phyloP scores from a whole-genome alignment of 2,888 invertebrate genomes.

The Campoplex capitator region DNA sequence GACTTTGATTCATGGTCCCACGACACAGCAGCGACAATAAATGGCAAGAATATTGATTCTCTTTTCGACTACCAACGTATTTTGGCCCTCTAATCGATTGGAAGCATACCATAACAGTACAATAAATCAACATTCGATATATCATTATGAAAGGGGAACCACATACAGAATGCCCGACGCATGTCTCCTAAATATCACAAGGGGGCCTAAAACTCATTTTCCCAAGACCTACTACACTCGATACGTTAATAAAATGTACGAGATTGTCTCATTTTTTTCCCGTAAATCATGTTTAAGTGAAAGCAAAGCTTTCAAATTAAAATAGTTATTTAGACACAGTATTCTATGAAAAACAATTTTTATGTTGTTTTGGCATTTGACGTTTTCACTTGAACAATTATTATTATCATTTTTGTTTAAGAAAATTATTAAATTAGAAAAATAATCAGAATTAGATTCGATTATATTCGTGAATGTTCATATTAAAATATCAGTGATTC shows the following conservation, averaged over 20 bases:
- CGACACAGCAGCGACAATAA: constrained; percentile 30
- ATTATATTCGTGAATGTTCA: too few species aligned
- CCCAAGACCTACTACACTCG: background rate
- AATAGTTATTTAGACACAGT: background rate
- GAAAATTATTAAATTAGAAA: too few species aligned
- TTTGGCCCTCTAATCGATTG: constrained; percentile 44
- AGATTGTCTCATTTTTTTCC: background rate
- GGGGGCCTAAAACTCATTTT: constrained; percentile 46
- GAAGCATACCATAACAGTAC: constrained; percentile 27
- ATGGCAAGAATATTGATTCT: constrained; percentile 48
- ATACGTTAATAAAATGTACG: background rate
- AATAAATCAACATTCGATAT: constrained; percentile 63
- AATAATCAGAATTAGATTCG: too few species aligned
- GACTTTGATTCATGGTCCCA: constrained; percentile 47
- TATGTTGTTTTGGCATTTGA: background rate
- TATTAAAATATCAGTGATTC: background rate
- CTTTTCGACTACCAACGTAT: constrained; percentile 1
- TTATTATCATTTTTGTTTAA: too few species aligned
- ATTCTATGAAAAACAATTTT: background rate
- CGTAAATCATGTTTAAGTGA: background rate
- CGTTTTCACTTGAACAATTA: background rate
- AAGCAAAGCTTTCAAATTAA: background rate
- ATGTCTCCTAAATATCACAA: constrained; percentile 19
- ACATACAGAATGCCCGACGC: constrained; percentile 47
- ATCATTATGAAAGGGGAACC: constrained; percentile 39